Percentiles rank a stretch among this genome's conserved stretches.
Evolutionary conservation across 2,888 invertebrate species (phyloP).

Genomic region (Liposcelis brunnea): DNA sequence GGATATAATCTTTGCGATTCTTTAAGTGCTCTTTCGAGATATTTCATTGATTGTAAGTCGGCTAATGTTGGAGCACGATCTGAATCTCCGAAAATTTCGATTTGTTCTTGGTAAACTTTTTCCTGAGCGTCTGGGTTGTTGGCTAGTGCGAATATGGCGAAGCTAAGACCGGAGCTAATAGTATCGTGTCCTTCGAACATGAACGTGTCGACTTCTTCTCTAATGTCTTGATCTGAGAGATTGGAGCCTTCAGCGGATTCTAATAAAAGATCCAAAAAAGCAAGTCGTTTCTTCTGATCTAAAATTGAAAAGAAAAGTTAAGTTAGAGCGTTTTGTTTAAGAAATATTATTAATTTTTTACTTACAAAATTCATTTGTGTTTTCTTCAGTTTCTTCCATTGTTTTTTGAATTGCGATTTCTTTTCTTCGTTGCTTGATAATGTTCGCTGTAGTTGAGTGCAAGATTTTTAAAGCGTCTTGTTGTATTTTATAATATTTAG

Average conservation of each 20-base stretch:
- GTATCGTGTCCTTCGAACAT: background rate
- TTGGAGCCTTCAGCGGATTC: background rate
- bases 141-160: conserved; percentile 19
- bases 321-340: no score
- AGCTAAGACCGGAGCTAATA: background rate
- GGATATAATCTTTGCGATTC: background rate
- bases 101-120: conserved; percentile 1
- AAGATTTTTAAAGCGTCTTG: conserved; percentile 2
- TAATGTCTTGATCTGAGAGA: no score
- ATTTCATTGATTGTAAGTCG: background rate
- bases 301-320: no score
- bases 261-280: no score
- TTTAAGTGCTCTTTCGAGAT: background rate
- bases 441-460: background rate
- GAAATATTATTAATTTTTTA: no score
- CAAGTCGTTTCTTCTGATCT: no score
- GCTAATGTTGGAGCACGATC: background rate
- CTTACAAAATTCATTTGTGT: no score
- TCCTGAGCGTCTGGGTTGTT: background rate
- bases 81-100: background rate
- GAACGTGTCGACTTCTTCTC: no score
- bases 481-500: conserved; percentile 1
- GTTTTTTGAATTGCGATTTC: no score
- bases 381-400: no score
- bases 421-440: background rate